Base-by-base conservation (phyloP, 2,113 vertebrate genomes). In the Pituophis catenifer region DNA sequence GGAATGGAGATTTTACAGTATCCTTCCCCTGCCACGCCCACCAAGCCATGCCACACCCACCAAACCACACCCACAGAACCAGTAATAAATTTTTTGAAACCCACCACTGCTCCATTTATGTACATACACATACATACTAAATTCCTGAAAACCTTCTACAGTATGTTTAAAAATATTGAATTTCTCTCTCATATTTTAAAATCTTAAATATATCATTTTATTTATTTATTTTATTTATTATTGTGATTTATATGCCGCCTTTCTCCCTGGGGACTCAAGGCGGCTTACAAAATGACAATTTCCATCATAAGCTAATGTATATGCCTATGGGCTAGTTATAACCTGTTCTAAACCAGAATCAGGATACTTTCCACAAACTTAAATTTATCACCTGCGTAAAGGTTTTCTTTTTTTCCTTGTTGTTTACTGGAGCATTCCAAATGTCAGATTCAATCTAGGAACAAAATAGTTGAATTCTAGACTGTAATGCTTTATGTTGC, bases 121-220 rank as follows among this genome's bases (percentile, higher is more conserved):
- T 21, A 38, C 70, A 81, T 21, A 38, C 70, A 81, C 70, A 44
- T 19, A 38, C 1, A 33, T 81, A 81, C 88, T 86, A 96, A 91
- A 93, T 95, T 96, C 54, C 70, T 57, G 89, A 93, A 95, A 86
- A 93, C 93, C 95, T 95, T 96, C 94, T 94, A 44, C 38, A 44
- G 38, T 44, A 94, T 26, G 58, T 57, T 94, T 95, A 92, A 93
- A 93, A 70, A 96, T 96, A 95, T 93, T 52, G 93, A 94, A 94
- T 54, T 93, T 90, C 91, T 95, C 89, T 55, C 24, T 88, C 93
- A 92, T 90, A 38, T 53, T 86, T 24, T 26, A 89, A 75, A 90
- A 70, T 55, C 50, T 62, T 89, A 93, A 50, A 90, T 62, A 89
- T 29, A 19, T 21, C 38, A 44, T 44, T 44, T 44, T 44, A 44